Evolutionary conservation across 2,888 invertebrate genomes (phyloP), one percentile per base, ranked within the genome.

Genomic region (Chrysolina haemoptera): DNA sequence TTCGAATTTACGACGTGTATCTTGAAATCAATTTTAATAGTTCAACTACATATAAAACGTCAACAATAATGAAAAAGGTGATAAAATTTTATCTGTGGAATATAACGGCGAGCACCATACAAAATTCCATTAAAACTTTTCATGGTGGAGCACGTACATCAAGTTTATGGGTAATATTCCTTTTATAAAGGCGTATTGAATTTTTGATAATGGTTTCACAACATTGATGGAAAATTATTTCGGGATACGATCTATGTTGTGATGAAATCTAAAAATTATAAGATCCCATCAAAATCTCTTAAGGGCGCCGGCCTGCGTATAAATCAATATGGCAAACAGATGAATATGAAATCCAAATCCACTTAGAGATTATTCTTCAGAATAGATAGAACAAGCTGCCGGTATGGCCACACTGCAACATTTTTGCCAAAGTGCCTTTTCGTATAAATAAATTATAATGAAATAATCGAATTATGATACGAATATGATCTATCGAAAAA

Each of bases 91-190:
- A 53, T 53, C 53, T 53, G 20, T 14, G 1, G 20, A 20, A 53
- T 53, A 20, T 53, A 22, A 20, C 12, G 53, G 11, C 53, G 20
- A 20, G 53, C 20, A 20, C 22, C 11, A 20, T 53, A 53, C 11
- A 10, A 22, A 53, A 18, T 53, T 53, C 53, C 53, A 53, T 53
- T 20, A 53, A 53, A 53, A 53, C 53, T 53, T 53, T 53, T 12
- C 12, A 53, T 16, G 12, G 22, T 53, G 53, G 20, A 18, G 53
- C 53, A 53, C 53, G 53, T 20, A 53, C 22, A 53, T 53, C 53
- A 22, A 53, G 53, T 53, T 53, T 53, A 53, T 53, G 53, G 20
- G 14, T 20, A 53, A 53, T 53, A 53, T 53, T 20, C 12, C 20
- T 35, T 35, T 35, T 11, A 53, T 53, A 20, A 53, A 53, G 20